Percentiles rank a stretch among this genome's conserved stretches.
Evolutionary conservation across 2,888 invertebrate species (phyloP).

Genomic region (Tetranychus piercei): DNA sequence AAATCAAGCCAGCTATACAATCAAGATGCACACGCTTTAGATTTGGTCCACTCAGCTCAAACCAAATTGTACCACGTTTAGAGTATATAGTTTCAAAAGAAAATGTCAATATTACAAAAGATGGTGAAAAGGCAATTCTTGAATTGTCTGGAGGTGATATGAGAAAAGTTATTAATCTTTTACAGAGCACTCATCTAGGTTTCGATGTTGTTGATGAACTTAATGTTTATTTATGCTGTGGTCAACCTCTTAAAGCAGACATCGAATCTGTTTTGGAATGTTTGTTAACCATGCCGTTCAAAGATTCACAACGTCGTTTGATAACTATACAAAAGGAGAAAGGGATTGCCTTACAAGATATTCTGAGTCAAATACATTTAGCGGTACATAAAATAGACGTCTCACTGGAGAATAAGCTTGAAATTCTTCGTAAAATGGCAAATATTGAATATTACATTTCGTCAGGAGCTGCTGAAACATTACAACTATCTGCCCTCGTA

Average conservation of each 20-base stretch:
- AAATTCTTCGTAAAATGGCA: constrained; percentile 65
- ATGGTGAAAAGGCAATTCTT: constrained; percentile 71
- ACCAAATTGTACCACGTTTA: constrained; percentile 73
- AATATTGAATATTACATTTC: constrained; percentile 59
- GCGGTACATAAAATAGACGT: constrained; percentile 52
- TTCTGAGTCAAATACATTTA: constrained; percentile 71
- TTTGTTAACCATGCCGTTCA: constrained; percentile 58
- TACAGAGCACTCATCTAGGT: constrained; percentile 77
- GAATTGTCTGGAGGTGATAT: constrained; percentile 87
- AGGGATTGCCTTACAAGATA: constrained; percentile 79
- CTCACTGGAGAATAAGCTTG: constrained; percentile 54
- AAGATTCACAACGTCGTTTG: constrained; percentile 41
- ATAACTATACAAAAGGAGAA: constrained; percentile 53
- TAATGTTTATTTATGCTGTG: constrained; percentile 84
- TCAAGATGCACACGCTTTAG: constrained; percentile 91
- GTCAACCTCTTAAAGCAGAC: constrained; percentile 76
- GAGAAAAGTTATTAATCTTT: constrained; percentile 84
- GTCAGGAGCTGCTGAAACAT: constrained; percentile 67
- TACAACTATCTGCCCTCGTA: constrained; percentile 71
- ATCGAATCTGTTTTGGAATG: constrained; percentile 71
- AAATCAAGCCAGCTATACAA: constrained; percentile 95
- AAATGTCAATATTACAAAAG: constrained; percentile 61
- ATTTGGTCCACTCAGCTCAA: constrained; percentile 67
- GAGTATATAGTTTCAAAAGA: constrained; percentile 63
- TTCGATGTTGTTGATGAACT: constrained; percentile 71